Conservation (phyloP, 2,797 vertebrate genomes). For the Lagodon rhomboides region DNA sequence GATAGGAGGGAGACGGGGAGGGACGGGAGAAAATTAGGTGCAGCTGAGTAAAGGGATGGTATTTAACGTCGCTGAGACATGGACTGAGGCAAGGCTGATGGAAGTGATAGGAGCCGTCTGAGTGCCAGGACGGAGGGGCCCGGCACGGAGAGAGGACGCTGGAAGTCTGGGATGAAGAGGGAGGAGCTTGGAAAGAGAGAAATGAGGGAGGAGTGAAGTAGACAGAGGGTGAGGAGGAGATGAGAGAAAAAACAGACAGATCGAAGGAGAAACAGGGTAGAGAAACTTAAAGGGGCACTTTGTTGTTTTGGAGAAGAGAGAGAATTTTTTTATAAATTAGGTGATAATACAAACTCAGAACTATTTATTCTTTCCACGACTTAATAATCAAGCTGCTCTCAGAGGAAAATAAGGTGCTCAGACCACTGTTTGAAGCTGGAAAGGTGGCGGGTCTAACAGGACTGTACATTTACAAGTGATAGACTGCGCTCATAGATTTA, state of each 20-base stretch:
- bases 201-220: background rate
- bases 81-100: conserved; percentile 54
- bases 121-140: conserved; percentile 56
- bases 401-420: no score
- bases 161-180: conserved; percentile 29
- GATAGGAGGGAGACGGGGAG: conserved; percentile 40
- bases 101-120: conserved; percentile 54
- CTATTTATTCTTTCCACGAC: no score
- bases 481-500: conserved; percentile 2
- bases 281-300: background rate
- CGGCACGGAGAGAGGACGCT: conserved; percentile 39
- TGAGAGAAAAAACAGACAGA: conserved; percentile 17
- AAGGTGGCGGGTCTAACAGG: no score
- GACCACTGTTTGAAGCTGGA: no score
- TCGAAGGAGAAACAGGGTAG: background rate
- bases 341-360: no score
- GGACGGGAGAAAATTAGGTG: conserved; percentile 66
- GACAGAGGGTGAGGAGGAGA: conserved; percentile 12
- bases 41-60: conserved; percentile 71
- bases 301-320: no score
- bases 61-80: conserved; percentile 63
- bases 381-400: no score
- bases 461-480: conserved; percentile 27
- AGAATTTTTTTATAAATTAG: no score
- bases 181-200: conserved; percentile 24